Base-by-base conservation (phyloP, 2,888 invertebrate genomes). In the Anthoptus insignis region DNA sequence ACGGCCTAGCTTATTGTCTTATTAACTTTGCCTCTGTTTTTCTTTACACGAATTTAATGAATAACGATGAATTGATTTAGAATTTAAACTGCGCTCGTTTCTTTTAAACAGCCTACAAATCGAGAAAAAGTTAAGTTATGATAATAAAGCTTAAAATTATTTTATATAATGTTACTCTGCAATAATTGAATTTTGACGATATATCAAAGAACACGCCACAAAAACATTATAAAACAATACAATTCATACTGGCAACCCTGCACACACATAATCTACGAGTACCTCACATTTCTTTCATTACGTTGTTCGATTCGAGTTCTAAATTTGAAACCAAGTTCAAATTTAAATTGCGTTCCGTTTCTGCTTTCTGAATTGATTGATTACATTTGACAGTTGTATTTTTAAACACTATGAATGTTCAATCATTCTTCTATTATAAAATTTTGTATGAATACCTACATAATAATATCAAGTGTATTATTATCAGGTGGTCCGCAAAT, bases 371-470 rank as follows among this genome's bases (percentile, higher is more conserved):
- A 19, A 24, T 27, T 60, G 59, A 60, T 60, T 60, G 60, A 60
- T 60, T 52, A 39, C 42, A 53, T 60, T 60, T 34, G 52, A 60
- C 60, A 59, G 52, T 53, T 16, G 19, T 52, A 24, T n/a, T 52
- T 11, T 14, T 16, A 52, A 52, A 42, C 9, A 42, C 11, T 59
- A 52, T 59, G 16, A 39, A 42, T 47, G 59, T 32, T 4, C 50
- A 65, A 59, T 68, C 45, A 64, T 47, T 63, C 59, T 13, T 24
- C 61, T 49, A 47, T 59, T 68, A 65, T 24, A 61, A 29, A 14
- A 42, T 16, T 52, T 29, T 52, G 8, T 47, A 47, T 47, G 47
- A 22, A 24, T 47, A 24, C 22, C 9, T 47, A n/a, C 24, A 45
- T 21, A 24, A 47, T n/a, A 21, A 21, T 39, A 39, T 16, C 8